Percentiles rank a stretch among this genome's conserved stretches.
These are phyloP conservation scores for Pogonocherus hispidulus DNA, from an alignment of 2,888 invertebrate species.

Conservation along the genomic window DNA sequence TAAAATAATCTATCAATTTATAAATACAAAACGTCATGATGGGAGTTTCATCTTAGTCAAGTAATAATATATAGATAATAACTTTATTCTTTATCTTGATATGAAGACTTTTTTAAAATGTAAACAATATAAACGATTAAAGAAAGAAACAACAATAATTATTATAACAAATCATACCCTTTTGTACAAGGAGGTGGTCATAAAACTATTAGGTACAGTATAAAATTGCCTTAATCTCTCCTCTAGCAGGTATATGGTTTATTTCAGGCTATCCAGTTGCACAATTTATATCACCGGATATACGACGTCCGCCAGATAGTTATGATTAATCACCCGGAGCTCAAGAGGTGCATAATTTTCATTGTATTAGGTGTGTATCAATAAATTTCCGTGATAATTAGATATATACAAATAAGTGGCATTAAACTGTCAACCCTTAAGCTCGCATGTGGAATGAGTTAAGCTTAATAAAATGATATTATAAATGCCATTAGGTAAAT, in stretches of 20 bases:
- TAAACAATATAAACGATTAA: too few species aligned
- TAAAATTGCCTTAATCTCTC: background rate
- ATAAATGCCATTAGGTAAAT: too few species aligned
- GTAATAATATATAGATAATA: too few species aligned
- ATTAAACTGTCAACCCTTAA: constrained; percentile 10
- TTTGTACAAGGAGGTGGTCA: background rate
- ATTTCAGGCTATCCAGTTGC: constrained; percentile 1
- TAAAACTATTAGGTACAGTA: background rate
- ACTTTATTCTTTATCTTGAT: too few species aligned
- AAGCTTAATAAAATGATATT: background rate
- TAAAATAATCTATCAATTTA: too few species aligned
- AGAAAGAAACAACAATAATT: too few species aligned
- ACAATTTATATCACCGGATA: constrained; percentile 4
- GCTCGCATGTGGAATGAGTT: background rate
- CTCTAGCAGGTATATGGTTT: background rate
- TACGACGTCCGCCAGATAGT: background rate
- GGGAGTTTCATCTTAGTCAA: too few species aligned
- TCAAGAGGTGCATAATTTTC: constrained; percentile 18
- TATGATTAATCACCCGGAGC: constrained; percentile 4
- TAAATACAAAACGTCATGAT: too few species aligned
- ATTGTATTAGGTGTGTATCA: constrained; percentile 15
- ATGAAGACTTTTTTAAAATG: too few species aligned
- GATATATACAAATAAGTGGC: constrained; percentile 6
- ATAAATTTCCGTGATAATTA: constrained; percentile 14
- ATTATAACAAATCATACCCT: background rate